Base-by-base conservation (phyloP, 1,140 invertebrate species). In the Bombus fervidus region DNA sequence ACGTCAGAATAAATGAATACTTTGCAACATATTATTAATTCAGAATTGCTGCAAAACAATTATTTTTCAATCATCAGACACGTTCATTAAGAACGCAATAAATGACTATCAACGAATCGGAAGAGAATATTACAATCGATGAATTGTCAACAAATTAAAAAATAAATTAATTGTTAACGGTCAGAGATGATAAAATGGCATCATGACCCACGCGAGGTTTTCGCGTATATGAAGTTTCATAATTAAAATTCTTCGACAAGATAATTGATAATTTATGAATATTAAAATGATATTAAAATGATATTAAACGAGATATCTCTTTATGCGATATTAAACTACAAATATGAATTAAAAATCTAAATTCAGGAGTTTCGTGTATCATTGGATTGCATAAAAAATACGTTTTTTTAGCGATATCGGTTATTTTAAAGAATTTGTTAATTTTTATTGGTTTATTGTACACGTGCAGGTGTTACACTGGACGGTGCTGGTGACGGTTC, bases 401-500 rank as follows among this genome's bases (percentile, higher is more conserved):
- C 18, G 18, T 53, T 53, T 22, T 53, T 53, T 2, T 53, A 22
- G 0, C 47, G 6, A 22, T 53, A 53, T 53, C 59, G 10, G 59
- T 62, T 62, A n/a, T n/a, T 62, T n/a, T 28, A 62, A 62, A 62
- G 12, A 62, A 62, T 62, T 62, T n/a, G 59, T n/a, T 10, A 13
- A 28, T 62, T 62, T 62, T 62, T n/a, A 62, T 62, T 10, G 28
- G 10, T 62, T 62, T 34, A 34, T 34, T 31, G 31, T 34, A 34
- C n/a, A 18, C 18, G 18, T 25, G 18, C 66, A 94, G 96, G 97
- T 86, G 95, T 96, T 3, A 98, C 97, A 0, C 94, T 98, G 34
- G 96, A 97, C 8, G 98, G 98, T 3, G 96, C 97, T 9, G 68
- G 89, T 0, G 95, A 97, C 25, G 98, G 98, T 3, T 96, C 98